Percentiles rank a stretch among this genome's conserved stretches.
Evolutionary conservation across 2,113 vertebrate genomes (phyloP).

Genomic region (Apteryx owenii): DNA sequence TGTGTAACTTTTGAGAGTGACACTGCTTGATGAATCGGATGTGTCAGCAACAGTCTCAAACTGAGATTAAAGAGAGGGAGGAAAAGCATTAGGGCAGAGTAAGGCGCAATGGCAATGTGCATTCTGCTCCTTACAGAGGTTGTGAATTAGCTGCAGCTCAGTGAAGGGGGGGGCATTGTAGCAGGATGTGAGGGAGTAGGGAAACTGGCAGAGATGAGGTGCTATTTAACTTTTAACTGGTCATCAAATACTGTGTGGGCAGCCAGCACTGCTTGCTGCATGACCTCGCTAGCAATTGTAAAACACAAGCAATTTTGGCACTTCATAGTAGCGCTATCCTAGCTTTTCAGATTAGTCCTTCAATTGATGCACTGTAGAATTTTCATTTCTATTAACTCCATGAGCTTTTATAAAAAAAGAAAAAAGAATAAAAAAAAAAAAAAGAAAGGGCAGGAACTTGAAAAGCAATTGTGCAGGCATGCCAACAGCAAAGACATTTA

Average conservation of each 20-base stretch:
- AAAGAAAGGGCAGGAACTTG: background rate
- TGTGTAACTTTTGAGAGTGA: constrained; percentile 94
- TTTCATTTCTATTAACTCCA: constrained; percentile 28
- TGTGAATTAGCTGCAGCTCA: background rate
- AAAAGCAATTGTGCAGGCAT: constrained; percentile 23
- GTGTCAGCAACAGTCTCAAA: constrained; percentile 90
- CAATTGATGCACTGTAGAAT: background rate
- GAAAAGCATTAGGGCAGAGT: background rate
- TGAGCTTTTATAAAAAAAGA: background rate
- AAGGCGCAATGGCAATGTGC: background rate
- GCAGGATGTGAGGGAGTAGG: background rate
- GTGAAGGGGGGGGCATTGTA: background rate
- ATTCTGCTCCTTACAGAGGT: background rate
- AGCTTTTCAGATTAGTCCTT: background rate
- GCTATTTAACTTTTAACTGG: background rate
- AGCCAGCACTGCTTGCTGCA: background rate
- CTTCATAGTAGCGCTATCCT: background rate
- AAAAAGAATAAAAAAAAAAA: background rate
- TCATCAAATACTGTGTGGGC: accelerated
- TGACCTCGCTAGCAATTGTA: background rate
- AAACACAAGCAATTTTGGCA: background rate
- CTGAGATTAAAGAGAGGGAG: constrained; percentile 78
- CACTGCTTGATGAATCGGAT: constrained; percentile 87
- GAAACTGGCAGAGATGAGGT: background rate
- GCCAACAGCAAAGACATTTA: constrained; percentile 54